These are phyloP conservation scores for Sternotherus odoratus DNA, from an alignment of 2,797 vertebrate species.

Conservation along the genomic window DNA sequence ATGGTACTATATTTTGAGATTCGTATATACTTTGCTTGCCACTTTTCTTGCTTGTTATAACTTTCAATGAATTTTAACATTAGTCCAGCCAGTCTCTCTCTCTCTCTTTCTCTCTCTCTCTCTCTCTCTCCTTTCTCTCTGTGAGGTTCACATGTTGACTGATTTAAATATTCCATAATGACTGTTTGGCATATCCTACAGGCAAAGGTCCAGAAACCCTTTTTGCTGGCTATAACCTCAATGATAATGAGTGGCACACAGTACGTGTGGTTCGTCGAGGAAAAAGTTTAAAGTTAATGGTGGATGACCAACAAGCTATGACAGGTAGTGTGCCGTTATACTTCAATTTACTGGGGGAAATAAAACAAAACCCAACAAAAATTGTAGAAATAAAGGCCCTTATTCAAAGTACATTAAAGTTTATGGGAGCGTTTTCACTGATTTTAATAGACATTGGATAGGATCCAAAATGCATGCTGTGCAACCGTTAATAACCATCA, in stretches of 20 bases:
- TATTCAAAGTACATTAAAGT: not conserved
- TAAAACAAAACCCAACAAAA: not conserved
- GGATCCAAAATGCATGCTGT: not conserved
- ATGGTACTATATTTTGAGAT: conserved; percentile 53
- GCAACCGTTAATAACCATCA: not conserved
- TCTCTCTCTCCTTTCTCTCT: conserved; percentile 73
- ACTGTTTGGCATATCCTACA: conserved; percentile 97
- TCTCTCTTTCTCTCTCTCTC: conserved; percentile 71
- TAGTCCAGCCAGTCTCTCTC: conserved; percentile 71
- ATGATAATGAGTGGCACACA: conserved; percentile 99
- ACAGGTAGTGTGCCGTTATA: conserved; percentile 87
- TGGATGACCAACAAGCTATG: conserved; percentile 94
- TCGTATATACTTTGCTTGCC: conserved; percentile 56
- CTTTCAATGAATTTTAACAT: conserved; percentile 69
- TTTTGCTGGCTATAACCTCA: conserved; percentile 99
- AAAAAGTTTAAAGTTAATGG: conserved; percentile 96
- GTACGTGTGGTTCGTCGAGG: conserved; percentile 97
- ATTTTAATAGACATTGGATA: not conserved
- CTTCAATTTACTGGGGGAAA: not conserved
- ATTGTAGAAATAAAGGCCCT: not conserved
- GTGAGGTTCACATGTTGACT: conserved; percentile 82
- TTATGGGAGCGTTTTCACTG: not conserved
- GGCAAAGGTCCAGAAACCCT: conserved; percentile 99
- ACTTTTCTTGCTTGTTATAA: conserved; percentile 72
- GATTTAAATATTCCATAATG: conserved; percentile 84